Base-by-base conservation (phyloP, 2,888 invertebrate species). In the Cerceris rybyensis region DNA sequence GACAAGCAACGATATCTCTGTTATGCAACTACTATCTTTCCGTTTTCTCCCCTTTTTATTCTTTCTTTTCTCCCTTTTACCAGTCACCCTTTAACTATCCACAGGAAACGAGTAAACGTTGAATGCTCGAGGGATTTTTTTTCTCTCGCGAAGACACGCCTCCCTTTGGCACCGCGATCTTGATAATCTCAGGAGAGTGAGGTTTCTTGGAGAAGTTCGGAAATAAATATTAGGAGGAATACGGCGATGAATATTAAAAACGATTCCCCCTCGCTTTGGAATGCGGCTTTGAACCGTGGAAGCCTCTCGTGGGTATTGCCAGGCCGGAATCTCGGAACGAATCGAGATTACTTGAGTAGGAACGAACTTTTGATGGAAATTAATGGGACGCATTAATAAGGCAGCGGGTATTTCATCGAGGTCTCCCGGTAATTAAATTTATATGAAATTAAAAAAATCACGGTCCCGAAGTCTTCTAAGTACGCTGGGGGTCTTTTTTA, bases 371-470 rank as follows among this genome's bases (percentile, higher is more conserved):
- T 70, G 74, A 76, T 64, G 70, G 42, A 69, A 78, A 76, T 81
- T 75, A 81, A 80, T 83, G 66, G 74, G 69, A 55, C 70, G 72
- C 74, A 72, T 78, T 80, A 76, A 78, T 78, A 79, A 83, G 67
- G 41, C 54, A 54, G 65, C 28, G 49, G 9, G 55, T 74, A 74
- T 75, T 80, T 71, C 57, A 67, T 67, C 57, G 57, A 13, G 52
- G 52, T 69, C 64, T 39, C 50, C 11, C 58, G 55, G 73, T 81
- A 81, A 84, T 83, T 81, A 83, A 81, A 83, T 73, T 75, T 71
- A 64, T 70, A 68, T 43, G 70, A 68, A 70, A 75, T 70, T 66
- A 58, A 46, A 66, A 73, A 73, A 75, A 68, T 74, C 58, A 54
- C 14, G 52, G 50, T 13, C 11, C 61, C 65, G 63, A 13, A 67